Evolutionary conservation across 1,140 invertebrate genomes (phyloP), one percentile per base, ranked within the genome.

Genomic region (Drosophila baimaii): DNA sequence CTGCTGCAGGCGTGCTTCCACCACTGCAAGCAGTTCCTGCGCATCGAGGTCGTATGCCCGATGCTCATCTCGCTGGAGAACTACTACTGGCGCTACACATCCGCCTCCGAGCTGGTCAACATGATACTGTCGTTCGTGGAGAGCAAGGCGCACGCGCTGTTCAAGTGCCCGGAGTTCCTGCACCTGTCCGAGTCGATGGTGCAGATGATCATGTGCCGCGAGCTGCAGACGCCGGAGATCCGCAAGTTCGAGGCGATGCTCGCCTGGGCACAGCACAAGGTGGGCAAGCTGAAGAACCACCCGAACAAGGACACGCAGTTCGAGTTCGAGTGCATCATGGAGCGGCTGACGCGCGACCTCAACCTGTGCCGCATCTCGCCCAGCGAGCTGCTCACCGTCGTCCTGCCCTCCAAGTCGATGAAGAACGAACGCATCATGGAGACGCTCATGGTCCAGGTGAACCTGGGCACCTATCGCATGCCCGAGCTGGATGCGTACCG

Each of bases 21-120:
- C 92, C 97, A 98, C 85, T 97, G 97, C 57, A 98, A 98, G 92
- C 97, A 98, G 86, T 98, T 98, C 91, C 93, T 98, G 2, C 94
- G 97, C 56, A 97, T 98, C 86, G 97, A 98, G 93, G 96, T 98
- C 78, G 97, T 97, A 10, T 98, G 97, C 92, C 95, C 95, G 51
- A 98, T 98, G 97, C 93, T 98, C 25, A 97, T 96, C 92, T 96
- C 96, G 23, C 93, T 98, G 77, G 97, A 98, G 92, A 98, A 98
- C 92, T 98, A 98, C 92, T 98, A 97, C 92, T 98, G 97, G 97
- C 94, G 97, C 46, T 98, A 98, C 91, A 98, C 97, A 27, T 98
- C 97, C 44, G 97, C 97, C 35, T 97, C 96, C 4, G 97, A 98
- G 92, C 92, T 98, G 73, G 97, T 98, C 54, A 98, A 98, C 91